Evolutionary conservation across 2,797 vertebrate species (phyloP).

Genomic region (Etheostoma perlongum): DNA sequence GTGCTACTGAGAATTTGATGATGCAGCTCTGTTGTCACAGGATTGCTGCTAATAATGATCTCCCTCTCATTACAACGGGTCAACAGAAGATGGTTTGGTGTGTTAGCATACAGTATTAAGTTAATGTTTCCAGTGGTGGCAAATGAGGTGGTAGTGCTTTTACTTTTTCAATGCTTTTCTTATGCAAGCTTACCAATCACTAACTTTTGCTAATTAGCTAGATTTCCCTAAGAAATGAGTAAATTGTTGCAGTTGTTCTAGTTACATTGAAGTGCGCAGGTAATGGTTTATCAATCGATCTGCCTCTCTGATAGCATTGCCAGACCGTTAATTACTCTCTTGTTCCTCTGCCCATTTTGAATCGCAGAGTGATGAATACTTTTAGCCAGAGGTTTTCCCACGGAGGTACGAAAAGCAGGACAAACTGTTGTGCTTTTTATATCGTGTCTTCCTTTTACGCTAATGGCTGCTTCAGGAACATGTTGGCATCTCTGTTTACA

Average conservation of each 20-base stretch:
- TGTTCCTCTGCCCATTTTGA: conserved; percentile 22
- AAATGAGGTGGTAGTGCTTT: background rate
- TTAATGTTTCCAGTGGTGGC: background rate
- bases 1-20: background rate
- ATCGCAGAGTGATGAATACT: conserved; percentile 46
- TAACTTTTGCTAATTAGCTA: background rate
- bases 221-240: conserved; percentile 3
- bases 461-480: conserved; percentile 2
- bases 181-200: background rate
- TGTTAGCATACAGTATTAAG: background rate
- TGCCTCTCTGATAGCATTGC: conserved; percentile 38
- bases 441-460: conserved; percentile 9
- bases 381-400: conserved; percentile 58
- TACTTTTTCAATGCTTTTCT: background rate
- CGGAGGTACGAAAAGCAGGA: conserved; percentile 45
- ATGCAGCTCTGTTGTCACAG: background rate
- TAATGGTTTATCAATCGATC: conserved; percentile 66
- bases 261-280: conserved; percentile 18
- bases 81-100: background rate
- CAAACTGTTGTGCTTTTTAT: conserved; percentile 26
- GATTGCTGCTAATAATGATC: background rate
- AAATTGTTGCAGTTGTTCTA: conserved; percentile 3
- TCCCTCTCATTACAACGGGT: background rate
- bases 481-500: conserved; percentile 7
- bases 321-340: conserved; percentile 52